These are phyloP conservation scores for Acinonyx jubatus DNA, from an alignment of 2,113 vertebrate genomes.

Conservation along the genomic window DNA sequence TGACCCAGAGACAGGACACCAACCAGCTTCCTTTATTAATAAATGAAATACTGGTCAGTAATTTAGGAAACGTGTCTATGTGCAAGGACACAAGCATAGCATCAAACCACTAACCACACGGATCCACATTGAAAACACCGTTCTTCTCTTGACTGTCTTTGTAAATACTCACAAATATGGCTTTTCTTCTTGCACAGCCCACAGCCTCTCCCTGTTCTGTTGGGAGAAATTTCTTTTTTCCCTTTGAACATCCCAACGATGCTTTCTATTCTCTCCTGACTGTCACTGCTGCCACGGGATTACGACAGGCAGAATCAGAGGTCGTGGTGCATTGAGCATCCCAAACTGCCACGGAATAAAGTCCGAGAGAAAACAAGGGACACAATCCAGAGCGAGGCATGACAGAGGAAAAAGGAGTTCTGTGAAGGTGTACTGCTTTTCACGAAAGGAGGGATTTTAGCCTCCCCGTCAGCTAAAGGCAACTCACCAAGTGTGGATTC, in stretches of 20 bases:
- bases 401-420: neutral
- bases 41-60: neutral
- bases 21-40: neutral
- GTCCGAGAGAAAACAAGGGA: neutral
- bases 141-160: neutral
- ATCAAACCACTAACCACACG: neutral
- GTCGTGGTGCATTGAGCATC: neutral
- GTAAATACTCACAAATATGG: neutral
- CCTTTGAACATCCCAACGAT: neutral
- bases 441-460: neutral
- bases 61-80: neutral
- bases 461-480: neutral
- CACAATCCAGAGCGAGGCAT: neutral
- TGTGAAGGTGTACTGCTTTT: conserved; percentile 55
- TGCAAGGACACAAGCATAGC: neutral
- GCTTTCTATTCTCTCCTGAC: neutral
- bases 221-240: neutral
- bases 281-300: neutral
- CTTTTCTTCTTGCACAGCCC: neutral
- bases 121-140: neutral
- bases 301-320: neutral
- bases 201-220: neutral
- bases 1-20: neutral
- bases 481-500: conserved; percentile 31
- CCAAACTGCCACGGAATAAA: neutral